These are phyloP conservation scores for Ciconia maguari DNA, from an alignment of 2,113 vertebrate species.

Conservation along the genomic window DNA sequence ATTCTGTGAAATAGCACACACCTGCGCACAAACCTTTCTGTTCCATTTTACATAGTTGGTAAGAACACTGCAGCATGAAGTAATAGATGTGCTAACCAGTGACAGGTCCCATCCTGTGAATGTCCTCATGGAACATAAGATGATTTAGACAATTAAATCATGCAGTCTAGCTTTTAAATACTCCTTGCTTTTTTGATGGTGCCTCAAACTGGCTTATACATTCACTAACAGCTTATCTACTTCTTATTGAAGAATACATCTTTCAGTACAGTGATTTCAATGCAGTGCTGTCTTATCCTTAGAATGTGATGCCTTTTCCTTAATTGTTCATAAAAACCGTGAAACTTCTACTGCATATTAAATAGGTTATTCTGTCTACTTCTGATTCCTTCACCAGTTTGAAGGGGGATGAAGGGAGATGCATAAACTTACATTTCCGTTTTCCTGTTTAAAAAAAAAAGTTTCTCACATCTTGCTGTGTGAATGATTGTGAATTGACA, in stretches of 20 bases:
- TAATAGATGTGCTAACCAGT: not conserved
- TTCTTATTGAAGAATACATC: not conserved
- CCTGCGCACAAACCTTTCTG: not conserved
- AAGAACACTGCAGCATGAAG: not conserved
- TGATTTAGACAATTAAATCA: not conserved
- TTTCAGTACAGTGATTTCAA: not conserved
- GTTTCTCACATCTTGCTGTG: not conserved
- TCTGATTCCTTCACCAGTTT: not conserved
- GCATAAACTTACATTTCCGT: not conserved
- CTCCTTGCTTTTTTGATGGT: not conserved
- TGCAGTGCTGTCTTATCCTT: not conserved
- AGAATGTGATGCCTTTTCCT: not conserved
- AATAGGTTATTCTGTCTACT: not conserved
- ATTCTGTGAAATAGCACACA: not conserved
- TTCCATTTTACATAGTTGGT: not conserved
- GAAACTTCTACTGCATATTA: not conserved
- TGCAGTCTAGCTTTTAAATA: not conserved
- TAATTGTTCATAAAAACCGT: not conserved
- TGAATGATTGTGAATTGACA: not conserved
- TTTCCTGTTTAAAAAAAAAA: not conserved
- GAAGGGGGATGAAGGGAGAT: not conserved
- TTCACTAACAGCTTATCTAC: not conserved
- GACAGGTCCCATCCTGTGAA: not conserved
- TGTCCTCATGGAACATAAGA: not conserved
- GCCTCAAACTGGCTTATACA: not conserved